Conservation (phyloP, 2,888 invertebrate species). For the Metellina segmentata region DNA sequence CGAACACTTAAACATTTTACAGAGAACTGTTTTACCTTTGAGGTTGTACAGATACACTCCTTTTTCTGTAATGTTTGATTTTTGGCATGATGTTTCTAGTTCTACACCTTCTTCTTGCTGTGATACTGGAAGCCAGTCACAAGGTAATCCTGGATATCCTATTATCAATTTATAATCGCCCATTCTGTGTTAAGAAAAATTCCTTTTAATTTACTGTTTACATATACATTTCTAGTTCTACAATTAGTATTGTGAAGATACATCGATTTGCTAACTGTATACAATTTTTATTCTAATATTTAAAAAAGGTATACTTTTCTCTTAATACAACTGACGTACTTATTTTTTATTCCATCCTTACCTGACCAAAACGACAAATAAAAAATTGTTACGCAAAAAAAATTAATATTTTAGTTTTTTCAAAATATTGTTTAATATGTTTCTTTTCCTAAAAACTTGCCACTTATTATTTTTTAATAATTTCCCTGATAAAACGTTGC, state of each 20-base stretch:
- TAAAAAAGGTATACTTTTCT: no score
- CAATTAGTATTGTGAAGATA: no score
- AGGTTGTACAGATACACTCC: constrained; percentile 68
- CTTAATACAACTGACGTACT: no score
- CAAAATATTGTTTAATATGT: no score
- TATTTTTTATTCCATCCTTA: no score
- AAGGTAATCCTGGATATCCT: constrained; percentile 80
- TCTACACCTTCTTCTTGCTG: constrained; percentile 59
- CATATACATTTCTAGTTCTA: no score
- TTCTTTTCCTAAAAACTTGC: not conserved
- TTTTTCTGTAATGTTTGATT: constrained; percentile 63
- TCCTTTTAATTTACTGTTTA: constrained; percentile 1
- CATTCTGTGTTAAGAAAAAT: constrained; percentile 78
- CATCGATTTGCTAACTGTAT: no score
- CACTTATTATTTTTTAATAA: constrained; percentile 60
- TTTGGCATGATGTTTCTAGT: constrained; percentile 57
- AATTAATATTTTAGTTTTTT: no score
- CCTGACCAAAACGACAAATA: no score
- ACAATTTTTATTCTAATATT: no score
- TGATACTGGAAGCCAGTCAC: constrained; percentile 79
- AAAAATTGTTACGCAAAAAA: no score
- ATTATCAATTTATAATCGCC: constrained; percentile 81
- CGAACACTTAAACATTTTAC: no score
- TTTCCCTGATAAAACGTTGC: not conserved
- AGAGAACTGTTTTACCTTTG: constrained; percentile 36